Evolutionary conservation across 2,113 vertebrate genomes (phyloP).

Genomic region (Myotis lucifugus): DNA sequence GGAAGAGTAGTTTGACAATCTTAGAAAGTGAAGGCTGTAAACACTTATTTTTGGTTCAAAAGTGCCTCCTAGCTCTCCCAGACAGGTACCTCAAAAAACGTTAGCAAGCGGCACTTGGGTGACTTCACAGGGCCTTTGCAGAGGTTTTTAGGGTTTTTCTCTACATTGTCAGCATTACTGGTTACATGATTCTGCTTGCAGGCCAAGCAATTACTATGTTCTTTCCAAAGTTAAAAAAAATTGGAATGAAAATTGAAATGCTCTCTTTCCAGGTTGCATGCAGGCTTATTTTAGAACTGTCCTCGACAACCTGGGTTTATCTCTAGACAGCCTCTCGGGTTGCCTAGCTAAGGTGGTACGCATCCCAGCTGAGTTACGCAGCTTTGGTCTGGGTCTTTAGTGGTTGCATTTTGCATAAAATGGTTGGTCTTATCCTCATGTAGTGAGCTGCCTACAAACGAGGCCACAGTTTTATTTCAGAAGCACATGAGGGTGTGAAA

Average conservation of each 20-base stretch:
- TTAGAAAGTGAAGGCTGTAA: not conserved
- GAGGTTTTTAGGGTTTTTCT: not conserved
- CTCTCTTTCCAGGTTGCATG: not conserved
- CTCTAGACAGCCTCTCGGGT: not conserved
- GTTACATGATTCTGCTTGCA: conserved; percentile 8
- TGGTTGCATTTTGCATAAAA: not conserved
- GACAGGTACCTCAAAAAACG: not conserved
- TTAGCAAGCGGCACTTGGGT: not conserved
- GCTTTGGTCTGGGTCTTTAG: not conserved
- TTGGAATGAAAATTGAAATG: not conserved
- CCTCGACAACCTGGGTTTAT: not conserved
- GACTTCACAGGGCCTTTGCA: not conserved
- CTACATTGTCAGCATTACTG: not conserved
- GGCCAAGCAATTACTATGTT: conserved; percentile 9
- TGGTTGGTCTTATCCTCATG: not conserved
- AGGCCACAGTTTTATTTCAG: not conserved
- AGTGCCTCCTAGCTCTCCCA: not conserved
- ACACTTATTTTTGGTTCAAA: not conserved
- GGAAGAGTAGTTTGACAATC: not conserved
- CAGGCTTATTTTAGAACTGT: not conserved
- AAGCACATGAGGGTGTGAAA: not conserved
- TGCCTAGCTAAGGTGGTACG: not conserved
- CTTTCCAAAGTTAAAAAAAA: not conserved
- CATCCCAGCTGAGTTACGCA: not conserved
- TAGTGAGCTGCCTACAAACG: not conserved